A percentile compares a stretch with the other conserved stretches of the same genome.
These are phyloP conservation scores for Orthonychiurus folsomi DNA, from an alignment of 2,888 invertebrate species.

Conservation along the genomic window DNA sequence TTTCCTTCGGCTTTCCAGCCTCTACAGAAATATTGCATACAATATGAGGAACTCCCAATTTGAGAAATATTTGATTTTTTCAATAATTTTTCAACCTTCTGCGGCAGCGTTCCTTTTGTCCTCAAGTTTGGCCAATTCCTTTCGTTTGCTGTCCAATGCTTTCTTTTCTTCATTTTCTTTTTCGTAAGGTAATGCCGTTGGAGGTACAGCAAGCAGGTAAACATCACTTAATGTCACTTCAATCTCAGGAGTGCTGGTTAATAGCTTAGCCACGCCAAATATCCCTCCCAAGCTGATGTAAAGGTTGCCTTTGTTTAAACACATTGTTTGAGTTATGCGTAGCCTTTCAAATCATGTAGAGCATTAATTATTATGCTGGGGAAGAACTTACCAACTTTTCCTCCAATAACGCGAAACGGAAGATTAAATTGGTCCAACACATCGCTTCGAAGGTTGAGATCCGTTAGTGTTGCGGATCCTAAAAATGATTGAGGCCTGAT, in stretches of 20 bases:
- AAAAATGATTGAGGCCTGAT: background rate
- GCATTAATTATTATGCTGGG: no score
- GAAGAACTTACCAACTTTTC: background rate
- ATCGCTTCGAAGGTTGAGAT: slow-evolving; percentile 1
- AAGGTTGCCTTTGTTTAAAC: background rate
- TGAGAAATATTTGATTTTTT: no score
- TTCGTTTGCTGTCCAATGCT: slow-evolving; percentile 1
- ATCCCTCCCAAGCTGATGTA: background rate
- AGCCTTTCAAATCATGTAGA: no score
- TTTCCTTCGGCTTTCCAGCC: background rate
- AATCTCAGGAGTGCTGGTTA: background rate
- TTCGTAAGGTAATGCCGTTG: slow-evolving; percentile 1
- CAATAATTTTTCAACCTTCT: slow-evolving; percentile 44
- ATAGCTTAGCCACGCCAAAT: background rate
- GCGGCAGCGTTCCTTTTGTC: slow-evolving; percentile 46
- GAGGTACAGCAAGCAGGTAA: slow-evolving; percentile 9
- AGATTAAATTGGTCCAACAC: slow-evolving; percentile 7
- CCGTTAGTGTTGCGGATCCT: background rate
- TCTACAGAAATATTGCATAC: no score
- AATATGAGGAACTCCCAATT: no score
- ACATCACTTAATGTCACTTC: slow-evolving; percentile 3
- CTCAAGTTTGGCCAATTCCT: background rate
- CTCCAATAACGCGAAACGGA: slow-evolving; percentile 2
- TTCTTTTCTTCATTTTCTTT: slow-evolving; percentile 2
- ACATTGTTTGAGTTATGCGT: no score